Evolutionary conservation across 2,888 invertebrate genomes (phyloP), one percentile per base, ranked within the genome.

Genomic region (Neocrepidodera transversa): DNA sequence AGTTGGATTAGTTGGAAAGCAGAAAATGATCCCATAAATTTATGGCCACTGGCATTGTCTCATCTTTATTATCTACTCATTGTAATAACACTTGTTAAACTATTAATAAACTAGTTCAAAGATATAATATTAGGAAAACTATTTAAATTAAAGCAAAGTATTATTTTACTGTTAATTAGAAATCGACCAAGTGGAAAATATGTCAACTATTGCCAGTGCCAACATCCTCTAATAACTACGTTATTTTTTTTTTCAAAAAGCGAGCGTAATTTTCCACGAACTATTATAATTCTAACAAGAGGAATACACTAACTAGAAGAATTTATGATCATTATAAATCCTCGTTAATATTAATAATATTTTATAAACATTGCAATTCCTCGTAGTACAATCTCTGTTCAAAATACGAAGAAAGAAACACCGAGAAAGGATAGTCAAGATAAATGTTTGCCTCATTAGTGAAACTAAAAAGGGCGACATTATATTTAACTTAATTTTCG

Each of bases 291-390:
- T 45, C 26, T 45, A 45, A 45, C 13, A 45, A 14, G 26, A 45
- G 26, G 26, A 45, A 28, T 4, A 23, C 10, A 49, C 35, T 17
- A 5, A 20, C 35, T 49, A 32, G 17, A 18, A 49, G 32, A 49
- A 49, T 49, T 32, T 49, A 49, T 35, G 35, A 49, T 49, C 49
- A 49, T 49, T 49, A 49, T 49, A 49, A 49, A 49, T 49, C 49
- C 35, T 49, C 49, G 20, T 49, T 49, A 49, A 49, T 35, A 49
- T 49, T 49, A 50, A 50, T 36, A 50, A 50, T 36, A 20, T 36
- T 36, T 35, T 45, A 45, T 26, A 45, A 45, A 45, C 45, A 45
- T 13, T 13, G 45, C 18, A 14, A 26, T 45, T 45, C 42, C 45
- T 45, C 14, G 45, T 26, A 45, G 45, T 26, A 45, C 45, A 45